Base-by-base conservation (phyloP, 2,113 vertebrate genomes). In the Aleadryas rufinucha region DNA sequence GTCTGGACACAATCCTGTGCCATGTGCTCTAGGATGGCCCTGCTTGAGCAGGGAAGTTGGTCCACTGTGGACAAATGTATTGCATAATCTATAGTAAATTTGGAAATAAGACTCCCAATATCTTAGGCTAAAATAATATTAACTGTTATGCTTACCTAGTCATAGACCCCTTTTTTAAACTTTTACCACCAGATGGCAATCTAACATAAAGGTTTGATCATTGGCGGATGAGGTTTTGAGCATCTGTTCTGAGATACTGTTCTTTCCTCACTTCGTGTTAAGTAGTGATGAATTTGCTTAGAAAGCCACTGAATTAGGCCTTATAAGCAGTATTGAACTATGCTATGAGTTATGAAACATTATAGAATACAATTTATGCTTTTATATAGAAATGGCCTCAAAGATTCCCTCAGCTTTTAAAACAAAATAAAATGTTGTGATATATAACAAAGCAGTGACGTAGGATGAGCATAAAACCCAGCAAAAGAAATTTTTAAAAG, bases 121-220 rank as follows among this genome's bases (percentile, higher is more conserved):
- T 66, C 8, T 50, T 47, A 35, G 5, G 33, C 45, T 45, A 65
- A 86, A 83, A 41, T 69, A 80, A 30, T 17, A 14, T 4, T 19
- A 27, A 49, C 18, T 6, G 11, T 45, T 71, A 4, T 3, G 30
- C 11, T 75, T 52, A 23, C 6, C 6, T 35, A 20, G 17, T 27
- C 17, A 21, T 19, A 69, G 11, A 20, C 0, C 65, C 65, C 0
- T 69, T 42, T 84, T 78, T 59, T 11, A 61, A 54, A 1, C 0
- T 10, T 16, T 1, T 7, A 71, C 96, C 98, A 96, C 90, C 90
- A 98, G 98, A 80, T 97, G 98, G 98, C 97, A 56, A 19, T 74
- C 81, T 96, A 90, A 89, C 84, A 97, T 82, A 95, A 93, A 75
- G 20, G 47, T 90, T 70, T 75, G 42, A 9, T 30, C 12, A 17